These are phyloP conservation scores for Gymnoscelis rufifasciata DNA, from an alignment of 2,888 invertebrate species.

Conservation along the genomic window DNA sequence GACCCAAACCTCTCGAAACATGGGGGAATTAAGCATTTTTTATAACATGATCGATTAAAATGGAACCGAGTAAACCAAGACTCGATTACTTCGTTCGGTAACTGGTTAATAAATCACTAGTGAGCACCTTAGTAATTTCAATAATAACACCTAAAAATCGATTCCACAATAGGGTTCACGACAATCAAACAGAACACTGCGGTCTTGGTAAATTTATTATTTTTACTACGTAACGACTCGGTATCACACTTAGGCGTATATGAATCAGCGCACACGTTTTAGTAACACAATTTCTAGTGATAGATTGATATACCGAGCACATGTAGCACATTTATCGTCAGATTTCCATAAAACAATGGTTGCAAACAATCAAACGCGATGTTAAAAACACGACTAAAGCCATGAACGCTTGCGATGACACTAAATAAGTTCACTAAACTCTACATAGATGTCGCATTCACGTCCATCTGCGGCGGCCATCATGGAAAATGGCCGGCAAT, in stretches of 20 bases:
- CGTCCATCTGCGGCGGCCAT: conserved; percentile 55
- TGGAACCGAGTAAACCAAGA: conserved; percentile 33
- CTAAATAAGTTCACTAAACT: conserved; percentile 61
- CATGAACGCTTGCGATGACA: conserved; percentile 65
- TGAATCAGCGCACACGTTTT: conserved; percentile 34
- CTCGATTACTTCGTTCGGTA: conserved; percentile 36
- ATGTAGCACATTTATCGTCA: conserved; percentile 53
- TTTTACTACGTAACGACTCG: conserved; percentile 55
- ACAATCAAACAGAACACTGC: conserved; percentile 70
- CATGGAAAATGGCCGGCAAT: conserved; percentile 69
- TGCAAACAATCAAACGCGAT: conserved; percentile 53
- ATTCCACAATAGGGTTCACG: conserved; percentile 71
- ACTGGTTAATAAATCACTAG: conserved; percentile 58
- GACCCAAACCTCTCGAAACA: conserved; percentile 64
- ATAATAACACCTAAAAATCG: conserved; percentile 79
- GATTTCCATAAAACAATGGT: conserved; percentile 65
- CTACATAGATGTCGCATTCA: conserved; percentile 62
- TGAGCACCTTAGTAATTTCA: conserved; percentile 74
- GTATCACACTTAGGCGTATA: conserved; percentile 30
- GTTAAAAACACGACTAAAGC: conserved; percentile 47
- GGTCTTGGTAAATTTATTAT: conserved; percentile 64
- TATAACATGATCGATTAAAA: conserved; percentile 71
- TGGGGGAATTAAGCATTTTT: conserved; percentile 75
- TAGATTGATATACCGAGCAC: conserved; percentile 36
- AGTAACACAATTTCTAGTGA: conserved; percentile 33